Base-by-base conservation (phyloP, 2,113 vertebrate genomes). In the Catharus bicknelli region DNA sequence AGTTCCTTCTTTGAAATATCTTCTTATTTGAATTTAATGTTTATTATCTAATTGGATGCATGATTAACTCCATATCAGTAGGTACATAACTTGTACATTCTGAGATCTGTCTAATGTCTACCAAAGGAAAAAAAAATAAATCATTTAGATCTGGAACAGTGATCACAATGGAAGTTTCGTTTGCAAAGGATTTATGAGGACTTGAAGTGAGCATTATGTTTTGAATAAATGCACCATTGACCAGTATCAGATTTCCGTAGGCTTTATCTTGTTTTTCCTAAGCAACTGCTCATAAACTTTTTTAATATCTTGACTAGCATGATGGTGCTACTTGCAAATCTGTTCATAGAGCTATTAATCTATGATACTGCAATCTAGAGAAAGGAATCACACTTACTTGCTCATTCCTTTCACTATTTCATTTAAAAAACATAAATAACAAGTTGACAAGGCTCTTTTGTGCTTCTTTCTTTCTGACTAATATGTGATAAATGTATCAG, bases 141-240 rank as follows among this genome's bases (percentile, higher is more conserved):
- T 96, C 74, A 89, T 88, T 97, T 95, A 91, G 96, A 96, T 97
- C 89, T 97, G 97, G 96, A 96, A 97, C 91, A 95, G 79, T 94
- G 97, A 97, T 97, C 97, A 98, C 97, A 97, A 96, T 95, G 80
- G 92, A 96, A 90, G 86, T 95, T 95, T 97, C 93, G 67, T 94
- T 95, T 93, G 69, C 57, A 81, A 93, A 94, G 92, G 94, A 97
- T 98, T 97, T 97, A 98, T 97, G 94, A 92, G 95, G 91, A 82
- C 88, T 86, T 85, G 82, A 93, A 94, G 88, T 85, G 78, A 88
- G 76, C 78, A 94, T 95, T 96, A 90, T 91, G 94, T 94, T 94
- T 94, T 88, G 86, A 96, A 96, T 97, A 96, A 97, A 96, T 54
- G 96, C 83, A 90, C 95, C 95, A 91, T 96, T 96, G 96, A 96